Conservation (phyloP, 2,797 vertebrate genomes). For the Sebastes nivosus region DNA sequence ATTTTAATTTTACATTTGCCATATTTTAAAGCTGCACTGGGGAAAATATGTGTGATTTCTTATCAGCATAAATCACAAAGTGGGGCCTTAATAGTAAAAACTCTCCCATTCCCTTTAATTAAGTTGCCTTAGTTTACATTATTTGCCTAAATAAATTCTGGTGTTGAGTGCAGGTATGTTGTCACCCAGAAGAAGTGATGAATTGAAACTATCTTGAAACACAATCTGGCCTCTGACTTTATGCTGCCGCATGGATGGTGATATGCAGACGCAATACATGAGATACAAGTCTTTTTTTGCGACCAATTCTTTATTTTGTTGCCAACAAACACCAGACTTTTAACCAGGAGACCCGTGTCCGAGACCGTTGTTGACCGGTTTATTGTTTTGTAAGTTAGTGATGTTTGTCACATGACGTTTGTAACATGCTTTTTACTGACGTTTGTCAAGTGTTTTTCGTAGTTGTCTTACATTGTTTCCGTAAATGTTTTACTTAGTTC, state of each 20-base stretch:
- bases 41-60: not conserved
- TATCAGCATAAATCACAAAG: slow-evolving; percentile 27
- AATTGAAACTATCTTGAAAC: not conserved
- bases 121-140: not conserved
- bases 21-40: slow-evolving; percentile 17
- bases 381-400: too few species aligned
- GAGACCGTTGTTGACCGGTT: too few species aligned
- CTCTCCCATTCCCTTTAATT: not conserved
- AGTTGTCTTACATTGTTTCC: too few species aligned
- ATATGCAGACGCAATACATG: not conserved
- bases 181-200: not conserved
- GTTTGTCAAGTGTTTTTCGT: too few species aligned
- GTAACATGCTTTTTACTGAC: too few species aligned
- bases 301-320: not conserved
- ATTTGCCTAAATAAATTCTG: not conserved
- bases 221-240: not conserved
- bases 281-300: not conserved
- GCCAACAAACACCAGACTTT: too few species aligned
- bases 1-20: slow-evolving; percentile 29
- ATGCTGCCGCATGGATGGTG: not conserved
- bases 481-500: too few species aligned
- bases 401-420: too few species aligned
- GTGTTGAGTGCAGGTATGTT: not conserved
- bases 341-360: too few species aligned
- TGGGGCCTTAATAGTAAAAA: not conserved